Percentiles rank a stretch among this genome's conserved stretches.
Conservation (phyloP, 2,888 invertebrate species). For the Andrena praecox region DNA sequence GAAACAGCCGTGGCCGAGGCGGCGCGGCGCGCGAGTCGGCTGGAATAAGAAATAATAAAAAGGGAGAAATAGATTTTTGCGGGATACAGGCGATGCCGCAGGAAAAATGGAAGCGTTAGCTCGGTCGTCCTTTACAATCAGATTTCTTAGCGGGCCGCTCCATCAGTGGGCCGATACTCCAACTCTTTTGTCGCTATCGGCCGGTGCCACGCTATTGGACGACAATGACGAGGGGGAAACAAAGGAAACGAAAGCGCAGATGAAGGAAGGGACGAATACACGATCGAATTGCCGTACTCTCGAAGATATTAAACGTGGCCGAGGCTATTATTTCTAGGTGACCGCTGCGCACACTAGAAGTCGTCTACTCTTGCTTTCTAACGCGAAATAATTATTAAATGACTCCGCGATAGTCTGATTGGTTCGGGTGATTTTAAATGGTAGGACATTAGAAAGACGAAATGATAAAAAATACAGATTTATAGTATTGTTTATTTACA, state of each 20-base stretch:
- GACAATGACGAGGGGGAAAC: slow-evolving; percentile 64
- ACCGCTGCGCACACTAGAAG: background rate
- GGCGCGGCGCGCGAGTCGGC: slow-evolving; percentile 44
- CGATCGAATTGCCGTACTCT: slow-evolving; percentile 43
- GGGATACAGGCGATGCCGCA: slow-evolving; percentile 59
- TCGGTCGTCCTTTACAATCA: slow-evolving; percentile 78
- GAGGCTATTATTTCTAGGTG: slow-evolving; percentile 4
- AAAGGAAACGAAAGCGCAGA: slow-evolving; percentile 53
- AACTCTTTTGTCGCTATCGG: slow-evolving; percentile 69
- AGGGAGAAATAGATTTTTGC: slow-evolving; percentile 69
- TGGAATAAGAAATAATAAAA: slow-evolving; percentile 71
- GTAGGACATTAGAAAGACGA: too few species aligned
- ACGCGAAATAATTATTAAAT: too few species aligned
- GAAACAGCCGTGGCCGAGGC: slow-evolving; percentile 45
- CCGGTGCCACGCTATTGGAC: slow-evolving; percentile 61
- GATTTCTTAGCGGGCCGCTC: slow-evolving; percentile 76
- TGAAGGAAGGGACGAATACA: slow-evolving; percentile 23
- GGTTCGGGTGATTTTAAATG: too few species aligned
- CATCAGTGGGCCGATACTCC: slow-evolving; percentile 72
- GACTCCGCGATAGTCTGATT: too few species aligned
- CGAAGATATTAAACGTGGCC: slow-evolving; percentile 35
- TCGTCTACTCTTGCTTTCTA: background rate
- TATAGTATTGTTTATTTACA: too few species aligned
- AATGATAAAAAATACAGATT: too few species aligned
- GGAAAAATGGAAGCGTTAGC: slow-evolving; percentile 78